Evolutionary conservation across 2,888 invertebrate species (phyloP), one percentile per base, ranked within the genome.

Genomic region (Deilephila porcellus): DNA sequence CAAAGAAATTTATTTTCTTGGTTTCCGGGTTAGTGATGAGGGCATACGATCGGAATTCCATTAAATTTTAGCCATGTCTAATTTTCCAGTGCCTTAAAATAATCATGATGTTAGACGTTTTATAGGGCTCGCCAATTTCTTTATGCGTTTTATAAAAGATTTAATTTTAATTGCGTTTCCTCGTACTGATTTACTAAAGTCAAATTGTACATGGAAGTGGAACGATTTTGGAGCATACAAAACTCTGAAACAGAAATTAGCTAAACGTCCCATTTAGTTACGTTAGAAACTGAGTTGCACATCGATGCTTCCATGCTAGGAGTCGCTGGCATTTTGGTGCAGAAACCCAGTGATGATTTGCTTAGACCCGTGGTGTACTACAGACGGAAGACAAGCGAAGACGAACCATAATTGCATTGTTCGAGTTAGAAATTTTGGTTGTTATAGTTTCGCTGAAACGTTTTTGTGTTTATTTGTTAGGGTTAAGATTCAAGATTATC

Each of bases 71-170:
- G 77, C 77, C 1, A 34, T 81, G 71, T 52, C 77, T 74, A 74
- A 75, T 11, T 81, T 84, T 60, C 78, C 81, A 3, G 64, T 34
- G 0, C 84, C 83, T 0, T 60, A 0, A 11, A 80, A 83, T 63
- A 62, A 75, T 0, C 81, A 84, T 59, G 79, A 84, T 6, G 67
- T 86, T 3, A 71, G 83, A 34, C 80, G 76, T 29, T 86, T 85
- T 37, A 32, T 86, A 0, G 84, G 85, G 0, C 76, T 87, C 0
- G 74, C 85, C 0, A 78, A 80, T n/a, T 87, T 78, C 62, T 86
- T 86, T 45, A 72, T 84, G n/a, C 59, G 81, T 5, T 87, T 87
- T 73, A 75, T 86, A 0, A 77, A 79, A 34, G 74, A 74, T 3
- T 86, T 81, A 67, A 77, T 85, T 0, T 0, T 71, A 0, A 80